Base-by-base conservation (phyloP, 2,797 vertebrate genomes). In the Ambastaia sidthimunki region DNA sequence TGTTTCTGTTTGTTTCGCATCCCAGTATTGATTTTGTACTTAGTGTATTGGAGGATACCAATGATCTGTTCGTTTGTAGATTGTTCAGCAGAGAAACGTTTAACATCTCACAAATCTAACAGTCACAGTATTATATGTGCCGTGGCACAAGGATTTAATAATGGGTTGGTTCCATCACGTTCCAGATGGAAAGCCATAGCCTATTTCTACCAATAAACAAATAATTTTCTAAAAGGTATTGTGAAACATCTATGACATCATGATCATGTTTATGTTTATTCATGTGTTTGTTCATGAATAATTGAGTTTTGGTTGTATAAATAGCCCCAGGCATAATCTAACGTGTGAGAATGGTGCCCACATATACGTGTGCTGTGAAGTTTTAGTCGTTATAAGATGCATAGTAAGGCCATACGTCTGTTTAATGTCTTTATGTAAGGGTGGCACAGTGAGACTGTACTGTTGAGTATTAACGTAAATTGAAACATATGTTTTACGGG, bases 21-120 rank as follows among this genome's bases (percentile, higher is more conserved):
- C 75, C 54, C 12, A 48, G 65, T 77, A 59, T 31, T 77, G 65
- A 77, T 77, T 77, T 7, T 19, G 37, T 76, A 68, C 25, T 11
- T 76, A 4, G 50, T 37, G 21, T 1, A n/a, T 59, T 47, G 52
- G 23, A 68, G 23, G 37, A 48, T n/a, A 12, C 9, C 34, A 25
- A 28, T 69, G 37, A 63, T 69, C 31, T 44, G 11, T 68, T 59
- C 21, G 23, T 69, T 59, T 68, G 13, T 21, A 28, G 60, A 18
- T 62, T 31, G 37, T 74, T 57, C n/a, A 21, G 31, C 44, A 23
- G 73, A 16, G 57, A n/a, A 67, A 55, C n/a, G 16, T 19, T 18
- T 7, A 63, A 63, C 18, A 63, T 10, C 9, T 37, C 16, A 63
- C 28, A 69, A 68, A 76, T 6, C 7, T 28, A 15, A 37, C 23